These are phyloP conservation scores for Dolichopus griseipennis DNA, from an alignment of 2,888 invertebrate genomes.

Conservation along the genomic window DNA sequence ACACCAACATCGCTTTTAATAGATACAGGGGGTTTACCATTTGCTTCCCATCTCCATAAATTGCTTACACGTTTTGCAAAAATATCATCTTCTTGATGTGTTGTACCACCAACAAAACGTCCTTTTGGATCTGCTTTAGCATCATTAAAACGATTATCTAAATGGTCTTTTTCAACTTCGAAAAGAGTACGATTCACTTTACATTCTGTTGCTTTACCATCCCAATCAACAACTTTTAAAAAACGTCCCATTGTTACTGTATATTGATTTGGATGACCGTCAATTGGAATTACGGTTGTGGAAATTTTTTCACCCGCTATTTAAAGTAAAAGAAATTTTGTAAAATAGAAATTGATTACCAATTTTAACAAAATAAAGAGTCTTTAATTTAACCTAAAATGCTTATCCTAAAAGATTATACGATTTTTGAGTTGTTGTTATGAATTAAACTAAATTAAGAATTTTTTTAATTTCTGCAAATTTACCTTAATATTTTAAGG, in stretches of 20 bases:
- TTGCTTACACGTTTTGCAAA: conserved; percentile 37
- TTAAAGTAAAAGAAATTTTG: no score
- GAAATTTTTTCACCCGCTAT: conserved; percentile 31
- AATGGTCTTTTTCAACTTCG: conserved; percentile 51
- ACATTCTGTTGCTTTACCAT: conserved; percentile 47
- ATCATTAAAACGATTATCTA: conserved; percentile 62
- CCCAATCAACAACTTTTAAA: conserved; percentile 57
- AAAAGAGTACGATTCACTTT: conserved; percentile 46
- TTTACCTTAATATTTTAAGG: no score
- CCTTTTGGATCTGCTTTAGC: conserved; percentile 69
- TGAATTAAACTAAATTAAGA: no score
- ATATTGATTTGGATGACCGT: conserved; percentile 52
- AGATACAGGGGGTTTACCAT: conserved; percentile 27
- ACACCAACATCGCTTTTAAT: conserved; percentile 48
- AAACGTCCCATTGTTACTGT: conserved; percentile 54
- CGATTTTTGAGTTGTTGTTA: no score
- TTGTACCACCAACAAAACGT: conserved; percentile 60
- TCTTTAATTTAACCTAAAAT: no score
- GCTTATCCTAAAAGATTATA: no score
- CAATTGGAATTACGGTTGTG: conserved; percentile 57
- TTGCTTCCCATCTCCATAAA: conserved; percentile 34
- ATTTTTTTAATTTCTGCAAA: no score
- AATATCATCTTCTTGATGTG: conserved; percentile 36
- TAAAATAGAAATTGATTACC: no score
- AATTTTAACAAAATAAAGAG: no score